phyloP scores from a whole-genome alignment of 2,113 vertebrate genomes.

The Amphiprion ocellaris region DNA sequence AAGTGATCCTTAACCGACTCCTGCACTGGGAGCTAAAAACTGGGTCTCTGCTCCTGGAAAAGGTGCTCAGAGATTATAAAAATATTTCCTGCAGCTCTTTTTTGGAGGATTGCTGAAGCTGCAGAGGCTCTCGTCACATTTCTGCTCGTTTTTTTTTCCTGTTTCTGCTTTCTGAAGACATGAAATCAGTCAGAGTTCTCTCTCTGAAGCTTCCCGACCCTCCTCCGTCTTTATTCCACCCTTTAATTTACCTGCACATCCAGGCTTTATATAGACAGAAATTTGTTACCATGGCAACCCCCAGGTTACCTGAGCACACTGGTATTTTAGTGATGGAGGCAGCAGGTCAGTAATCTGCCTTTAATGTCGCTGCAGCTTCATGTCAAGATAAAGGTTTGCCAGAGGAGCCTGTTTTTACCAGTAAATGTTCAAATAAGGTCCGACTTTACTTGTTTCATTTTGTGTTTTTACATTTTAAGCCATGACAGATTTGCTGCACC shows the following conservation, averaged over 20 bases:
- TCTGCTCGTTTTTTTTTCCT: neutral
- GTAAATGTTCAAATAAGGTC: too few species aligned
- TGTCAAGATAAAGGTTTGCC: slow-evolving; percentile 28
- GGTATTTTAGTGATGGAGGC: slow-evolving; percentile 46
- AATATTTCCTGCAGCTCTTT: too few species aligned
- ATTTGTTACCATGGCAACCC: slow-evolving; percentile 67
- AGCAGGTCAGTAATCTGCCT: slow-evolving; percentile 46
- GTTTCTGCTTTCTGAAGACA: neutral
- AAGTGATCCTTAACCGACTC: too few species aligned
- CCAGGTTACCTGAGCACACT: slow-evolving; percentile 36
- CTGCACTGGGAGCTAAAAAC: too few species aligned
- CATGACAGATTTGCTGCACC: too few species aligned
- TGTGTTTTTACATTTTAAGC: too few species aligned
- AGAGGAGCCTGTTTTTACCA: too few species aligned
- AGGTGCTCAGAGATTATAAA: too few species aligned
- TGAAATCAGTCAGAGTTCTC: slow-evolving; percentile 16
- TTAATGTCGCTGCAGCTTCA: slow-evolving; percentile 36
- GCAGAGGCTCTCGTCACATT: neutral
- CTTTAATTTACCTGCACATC: slow-evolving; percentile 63
- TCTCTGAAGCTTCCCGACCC: slow-evolving; percentile 40
- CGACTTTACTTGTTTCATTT: too few species aligned
- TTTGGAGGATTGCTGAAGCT: neutral
- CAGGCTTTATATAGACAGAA: slow-evolving; percentile 21
- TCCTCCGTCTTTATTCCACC: slow-evolving; percentile 20
- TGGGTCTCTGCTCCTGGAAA: too few species aligned